Base-by-base conservation (phyloP, 2,113 vertebrate species). In the Mola mola region DNA sequence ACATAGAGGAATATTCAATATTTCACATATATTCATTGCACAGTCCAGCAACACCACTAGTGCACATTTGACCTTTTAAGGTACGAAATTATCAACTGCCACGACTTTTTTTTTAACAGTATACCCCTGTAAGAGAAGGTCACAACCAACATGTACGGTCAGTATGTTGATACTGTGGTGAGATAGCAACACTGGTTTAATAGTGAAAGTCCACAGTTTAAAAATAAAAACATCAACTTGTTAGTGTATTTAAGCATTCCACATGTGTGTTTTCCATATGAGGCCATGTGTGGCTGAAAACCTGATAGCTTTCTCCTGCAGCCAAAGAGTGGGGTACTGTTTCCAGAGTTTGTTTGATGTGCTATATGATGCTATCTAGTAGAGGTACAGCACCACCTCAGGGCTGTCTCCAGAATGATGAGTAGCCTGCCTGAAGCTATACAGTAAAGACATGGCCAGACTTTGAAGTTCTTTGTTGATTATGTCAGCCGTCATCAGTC, bases 351-450 rank as follows among this genome's bases (percentile, higher is more conserved):
- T 85, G 74, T 85, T 87, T 89, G 81, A 87, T 81, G n/a, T n/a
- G n/a, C n/a, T n/a, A 70, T 84, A 50, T 74, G 81, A 86, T 87
- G 75, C 60, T 87, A 86, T 89, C 88, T 86, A 19, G 42, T 49
- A 72, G 75, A 81, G 78, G 77, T 78, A 81, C 53, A 83, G 72
- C 76, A 74, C 66, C 75, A 81, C 74, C 75, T 85, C 59, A 66
- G 59, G 9, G 48, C 77, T 67, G 79, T 80, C 81, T 87, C 69
- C 72, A 69, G 76, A 75, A 74, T 73, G 80, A 71, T 83, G 79
- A 72, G 78, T 43, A 64, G 66, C 53, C 59, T 24, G 59, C 82
- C 64, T 19, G 25, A 64, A 60, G 81, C 81, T 59, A 66, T 75
- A 75, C 66, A 70, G 78, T 70, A 64, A 61, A 76, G 62, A 55